Evolutionary conservation across 1,140 invertebrate genomes (phyloP), one percentile per base, ranked within the genome.

Genomic region (Schlechtendalia chinensis): DNA sequence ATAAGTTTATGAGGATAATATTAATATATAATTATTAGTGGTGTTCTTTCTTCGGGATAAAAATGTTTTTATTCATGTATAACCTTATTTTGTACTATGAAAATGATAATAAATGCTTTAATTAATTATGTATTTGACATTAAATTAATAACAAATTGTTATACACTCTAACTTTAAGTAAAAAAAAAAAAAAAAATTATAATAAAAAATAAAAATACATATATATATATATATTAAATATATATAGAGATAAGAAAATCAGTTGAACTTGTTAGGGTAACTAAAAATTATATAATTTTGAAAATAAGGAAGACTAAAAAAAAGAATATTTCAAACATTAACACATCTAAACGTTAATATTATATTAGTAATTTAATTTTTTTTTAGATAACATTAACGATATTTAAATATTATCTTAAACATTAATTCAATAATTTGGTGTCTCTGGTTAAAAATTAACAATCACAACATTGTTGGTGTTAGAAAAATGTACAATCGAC

Each of bases 361-460:
- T 71, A 81, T 72, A 72, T 71, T 81, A 81, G 45, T 71, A 81
- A 45, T 59, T 59, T 80, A 45, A 45, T 72, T 69, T 54, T 54
- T 45, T 32, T 71, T 59, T 45, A 81, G 27, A 81, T 50, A 63
- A 71, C n/a, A 81, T 54, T 71, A 69, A 81, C 80, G 24, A 71
- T 67, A 81, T 56, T 71, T 81, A 71, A 81, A 67, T 54, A 81
- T 59, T 81, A 69, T 56, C 65, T 81, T 71, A 81, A 71, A 71
- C 69, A 72, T 81, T 71, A 69, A 71, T 72, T 72, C 47, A 82
- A 81, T 54, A 81, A 72, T 79, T 81, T 79, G 75, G 77, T 82
- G 65, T 81, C 61, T 61, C 69, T 47, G 63, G 53, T 74, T 82
- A 82, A 81, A 69, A 81, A 80, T 80, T 54, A 81, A 81, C 69